These are phyloP conservation scores for zebrafish (Danio rerio) DNA, from an alignment of 2,113 vertebrate genomes.

Conservation along the genomic window GRCz12tu NC_133183.1:20951001-20951500, in stretches of 20 bases:
- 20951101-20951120: conserved; percentile 44
- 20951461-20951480: not conserved
- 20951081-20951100: conserved; percentile 38
- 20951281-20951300: conserved; percentile 34
- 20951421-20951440: not conserved
- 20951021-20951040: conserved; percentile 29
- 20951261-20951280: not conserved
- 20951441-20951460: not conserved
- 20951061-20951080: conserved; percentile 30
- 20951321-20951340: not conserved
- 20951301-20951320: conserved; percentile 18
- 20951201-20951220: not conserved
- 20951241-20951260: not conserved
- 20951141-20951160: conserved; percentile 31
- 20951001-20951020: conserved; percentile 21
- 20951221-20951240: not conserved
- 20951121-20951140: conserved; percentile 39
- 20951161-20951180: not conserved
- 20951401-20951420: not conserved
- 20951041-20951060: conserved; percentile 40
- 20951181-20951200: not conserved
- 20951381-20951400: not conserved
- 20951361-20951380: not conserved
- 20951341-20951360: conserved; percentile 14
- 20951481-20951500: not conserved